These are phyloP conservation scores for Sminthurinus aureus DNA, from an alignment of 2,888 invertebrate species.

Conservation along the genomic window DNA sequence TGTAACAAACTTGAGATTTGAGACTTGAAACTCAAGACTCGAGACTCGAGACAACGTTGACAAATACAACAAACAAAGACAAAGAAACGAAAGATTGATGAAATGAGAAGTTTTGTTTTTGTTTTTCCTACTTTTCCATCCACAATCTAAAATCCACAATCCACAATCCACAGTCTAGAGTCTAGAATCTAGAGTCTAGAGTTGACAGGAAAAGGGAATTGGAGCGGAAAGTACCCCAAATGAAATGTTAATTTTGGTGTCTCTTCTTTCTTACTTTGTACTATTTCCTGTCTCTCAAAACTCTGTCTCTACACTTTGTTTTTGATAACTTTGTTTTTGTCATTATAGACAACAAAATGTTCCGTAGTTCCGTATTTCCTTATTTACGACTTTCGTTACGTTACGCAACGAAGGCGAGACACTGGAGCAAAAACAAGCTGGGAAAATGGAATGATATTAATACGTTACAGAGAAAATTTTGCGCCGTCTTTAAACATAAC, in stretches of 20 bases:
- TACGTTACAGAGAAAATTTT: too few relatives aligned
- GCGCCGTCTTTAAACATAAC: too few relatives aligned
- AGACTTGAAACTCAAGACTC: too few relatives aligned
- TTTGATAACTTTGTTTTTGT: constrained; percentile 20
- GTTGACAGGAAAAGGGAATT: constrained; percentile 14
- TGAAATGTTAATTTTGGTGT: constrained; percentile 34
- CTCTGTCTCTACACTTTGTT: not conserved
- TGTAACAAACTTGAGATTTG: too few relatives aligned
- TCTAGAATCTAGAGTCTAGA: not conserved
- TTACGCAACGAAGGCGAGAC: too few relatives aligned
- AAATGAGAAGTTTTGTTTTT: not conserved
- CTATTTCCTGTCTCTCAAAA: not conserved
- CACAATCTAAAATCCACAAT: too few relatives aligned
- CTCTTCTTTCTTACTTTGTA: not conserved
- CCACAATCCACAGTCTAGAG: too few relatives aligned
- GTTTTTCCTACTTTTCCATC: too few relatives aligned
- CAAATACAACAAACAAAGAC: not conserved
- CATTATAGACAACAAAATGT: not conserved
- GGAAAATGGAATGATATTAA: too few relatives aligned
- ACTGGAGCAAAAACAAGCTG: too few relatives aligned
- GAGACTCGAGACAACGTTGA: not conserved
- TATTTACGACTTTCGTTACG: not conserved
- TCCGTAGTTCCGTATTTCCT: not conserved
- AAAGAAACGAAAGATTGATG: not conserved
- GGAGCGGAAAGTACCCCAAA: constrained; percentile 28